phyloP scores from a whole-genome alignment of 2,113 vertebrate species.

The Sus scrofa region DNA sequence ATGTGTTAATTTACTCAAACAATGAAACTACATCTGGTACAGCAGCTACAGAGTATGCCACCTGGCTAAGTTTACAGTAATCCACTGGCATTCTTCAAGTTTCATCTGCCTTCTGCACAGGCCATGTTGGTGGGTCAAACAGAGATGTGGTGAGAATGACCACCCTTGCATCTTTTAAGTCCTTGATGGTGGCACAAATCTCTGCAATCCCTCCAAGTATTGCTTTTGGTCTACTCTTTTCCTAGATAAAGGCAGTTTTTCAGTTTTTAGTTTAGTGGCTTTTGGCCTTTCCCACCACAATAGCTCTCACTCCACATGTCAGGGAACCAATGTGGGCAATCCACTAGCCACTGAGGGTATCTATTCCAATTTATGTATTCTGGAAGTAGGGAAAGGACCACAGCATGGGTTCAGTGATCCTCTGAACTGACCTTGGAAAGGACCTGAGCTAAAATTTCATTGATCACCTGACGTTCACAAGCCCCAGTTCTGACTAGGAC shows the following conservation, averaged over 20 bases:
- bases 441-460: neutral
- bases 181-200: neutral
- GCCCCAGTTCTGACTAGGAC: neutral
- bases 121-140: neutral
- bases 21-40: neutral
- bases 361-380: neutral
- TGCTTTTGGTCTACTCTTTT: neutral
- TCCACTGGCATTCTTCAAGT: neutral
- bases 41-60: neutral
- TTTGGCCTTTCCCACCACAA: neutral
- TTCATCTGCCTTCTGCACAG: neutral
- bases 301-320: neutral
- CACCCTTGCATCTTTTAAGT: neutral
- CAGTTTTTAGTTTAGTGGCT: neutral
- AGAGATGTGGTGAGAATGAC: neutral
- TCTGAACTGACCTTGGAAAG: neutral
- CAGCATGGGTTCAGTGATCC: neutral
- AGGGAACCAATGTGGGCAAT: neutral
- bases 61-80: neutral
- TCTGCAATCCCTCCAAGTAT: neutral
- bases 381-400: neutral
- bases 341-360: neutral
- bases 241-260: neutral
- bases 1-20: neutral
- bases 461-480: neutral